Base-by-base conservation (phyloP, 37 sponge, comb jelly and placozoan species). In the Cladorhizidae sp. region DNA sequence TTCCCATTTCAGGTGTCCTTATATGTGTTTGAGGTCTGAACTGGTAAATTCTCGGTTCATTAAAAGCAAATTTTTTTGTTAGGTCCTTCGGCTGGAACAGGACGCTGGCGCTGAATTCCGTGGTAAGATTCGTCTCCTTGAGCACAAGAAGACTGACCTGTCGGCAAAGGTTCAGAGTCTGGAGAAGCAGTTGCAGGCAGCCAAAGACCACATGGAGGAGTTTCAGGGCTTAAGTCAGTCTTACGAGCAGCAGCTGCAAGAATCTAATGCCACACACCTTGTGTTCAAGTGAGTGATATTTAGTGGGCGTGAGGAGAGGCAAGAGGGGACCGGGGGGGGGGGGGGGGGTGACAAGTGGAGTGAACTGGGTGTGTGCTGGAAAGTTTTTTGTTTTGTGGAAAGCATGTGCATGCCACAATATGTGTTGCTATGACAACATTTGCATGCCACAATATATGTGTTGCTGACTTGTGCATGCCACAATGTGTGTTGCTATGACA, bases 201-300 rank as follows among this genome's bases (percentile, higher is more conserved):
- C 94, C 26, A 75, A 91, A 67, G 62, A 85, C 31, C 94, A 95
- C 55, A 77, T 78, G 17, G 94, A 93, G 25, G 85, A 96, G 72
- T 98, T 87, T 85, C 83, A 91, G 75, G 62, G 40, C 2, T 79
- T 96, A 49, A 89, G 92, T 55, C 61, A 54, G 50, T 85, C 94
- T 15, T 84, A 93, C 56, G 99, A 98, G 81, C 25, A 86, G 62
- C 86, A 91, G 37, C 79, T 98, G 61, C 68, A 41, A 11, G 94
- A 93, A 26, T 38, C 87, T 35, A 89, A 86, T 40, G 68, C 42
- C 31, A 86, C 80, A 32, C 67, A 74, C 29, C 67, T 87, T 57
- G 62, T 78, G 28, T 91, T 88, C 82, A 83, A 70, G 77, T 72
- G 38, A 51, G 83, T 74, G 56, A 1, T n/a, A 29, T 57, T 25